Percentiles rank a stretch among this genome's conserved stretches.
Conservation (phyloP, 2,888 invertebrate species). For the Thysanoteuthis rhombus region DNA sequence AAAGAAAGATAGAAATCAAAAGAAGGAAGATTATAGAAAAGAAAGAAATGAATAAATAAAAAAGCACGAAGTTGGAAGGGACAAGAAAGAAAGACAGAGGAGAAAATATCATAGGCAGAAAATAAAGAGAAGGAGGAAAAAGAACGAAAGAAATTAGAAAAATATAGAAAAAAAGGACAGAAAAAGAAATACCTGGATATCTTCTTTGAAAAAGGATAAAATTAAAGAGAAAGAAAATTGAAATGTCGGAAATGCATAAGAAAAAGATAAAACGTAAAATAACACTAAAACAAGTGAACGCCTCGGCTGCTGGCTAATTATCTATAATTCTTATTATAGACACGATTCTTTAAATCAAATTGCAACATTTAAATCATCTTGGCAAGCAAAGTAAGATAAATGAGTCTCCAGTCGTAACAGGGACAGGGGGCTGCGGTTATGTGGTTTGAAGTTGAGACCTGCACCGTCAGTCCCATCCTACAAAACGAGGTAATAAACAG, state of each 20-base stretch:
- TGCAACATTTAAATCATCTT: not conserved
- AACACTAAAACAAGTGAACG: not conserved
- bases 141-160: not conserved
- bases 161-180: not conserved
- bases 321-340: slow-evolving; percentile 12
- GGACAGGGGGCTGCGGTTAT: not conserved
- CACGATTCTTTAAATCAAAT: not conserved
- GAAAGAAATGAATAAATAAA: not conserved
- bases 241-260: too few relatives aligned
- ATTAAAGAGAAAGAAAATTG: too few relatives aligned
- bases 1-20: too few relatives aligned
- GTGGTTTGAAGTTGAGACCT: not conserved
- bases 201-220: too few relatives aligned
- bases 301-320: not conserved
- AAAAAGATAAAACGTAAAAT: not conserved
- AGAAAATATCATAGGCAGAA: not conserved
- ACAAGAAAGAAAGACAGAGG: not conserved
- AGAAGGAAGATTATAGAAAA: too few relatives aligned
- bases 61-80: too few relatives aligned
- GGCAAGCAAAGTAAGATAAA: not conserved
- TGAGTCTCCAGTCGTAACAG: not conserved
- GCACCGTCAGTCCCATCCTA: not conserved
- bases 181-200: too few relatives aligned
- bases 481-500: not conserved
- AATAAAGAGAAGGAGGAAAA: not conserved